Conservation (phyloP, 2,888 invertebrate genomes). For the Thera obeliscata region DNA sequence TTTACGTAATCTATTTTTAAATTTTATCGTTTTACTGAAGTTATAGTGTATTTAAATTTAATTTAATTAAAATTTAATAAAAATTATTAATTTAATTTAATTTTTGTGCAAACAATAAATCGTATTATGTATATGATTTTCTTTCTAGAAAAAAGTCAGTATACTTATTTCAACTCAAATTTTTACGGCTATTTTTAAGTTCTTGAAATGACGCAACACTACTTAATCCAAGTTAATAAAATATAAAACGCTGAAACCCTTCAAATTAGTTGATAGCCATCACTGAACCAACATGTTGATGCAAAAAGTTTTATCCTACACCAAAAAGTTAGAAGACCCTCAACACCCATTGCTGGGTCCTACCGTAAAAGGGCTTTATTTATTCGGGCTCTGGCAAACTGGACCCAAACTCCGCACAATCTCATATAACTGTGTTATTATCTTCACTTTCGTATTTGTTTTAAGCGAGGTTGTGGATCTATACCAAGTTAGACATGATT, state of each 20-base stretch:
- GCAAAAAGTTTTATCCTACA: constrained; percentile 46
- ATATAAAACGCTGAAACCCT: constrained; percentile 19
- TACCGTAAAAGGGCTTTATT: constrained; percentile 59
- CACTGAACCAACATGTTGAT: constrained; percentile 44
- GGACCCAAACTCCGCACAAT: constrained; percentile 48
- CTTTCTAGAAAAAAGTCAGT: too few species aligned
- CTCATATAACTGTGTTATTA: constrained; percentile 50
- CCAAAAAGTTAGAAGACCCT: constrained; percentile 56
- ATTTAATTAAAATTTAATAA: too few species aligned
- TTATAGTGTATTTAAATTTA: too few species aligned
- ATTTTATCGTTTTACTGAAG: too few species aligned
- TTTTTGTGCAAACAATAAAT: too few species aligned
- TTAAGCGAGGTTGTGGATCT: constrained; percentile 55
- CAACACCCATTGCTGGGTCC: constrained; percentile 66
- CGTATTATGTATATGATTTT: too few species aligned
- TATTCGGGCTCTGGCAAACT: constrained; percentile 61
- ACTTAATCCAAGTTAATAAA: background rate
- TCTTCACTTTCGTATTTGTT: constrained; percentile 49
- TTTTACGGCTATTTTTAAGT: constrained; percentile 2
- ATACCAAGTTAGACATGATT: constrained; percentile 53
- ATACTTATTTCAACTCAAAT: background rate
- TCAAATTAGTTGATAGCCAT: constrained; percentile 3
- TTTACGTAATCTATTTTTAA: too few species aligned
- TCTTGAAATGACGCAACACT: background rate
- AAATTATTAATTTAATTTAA: too few species aligned